Percentiles rank a stretch among this genome's conserved stretches.
Evolutionary conservation across 2,113 vertebrate genomes (phyloP).

Genomic region (Anarrhichthys ocellatus): DNA sequence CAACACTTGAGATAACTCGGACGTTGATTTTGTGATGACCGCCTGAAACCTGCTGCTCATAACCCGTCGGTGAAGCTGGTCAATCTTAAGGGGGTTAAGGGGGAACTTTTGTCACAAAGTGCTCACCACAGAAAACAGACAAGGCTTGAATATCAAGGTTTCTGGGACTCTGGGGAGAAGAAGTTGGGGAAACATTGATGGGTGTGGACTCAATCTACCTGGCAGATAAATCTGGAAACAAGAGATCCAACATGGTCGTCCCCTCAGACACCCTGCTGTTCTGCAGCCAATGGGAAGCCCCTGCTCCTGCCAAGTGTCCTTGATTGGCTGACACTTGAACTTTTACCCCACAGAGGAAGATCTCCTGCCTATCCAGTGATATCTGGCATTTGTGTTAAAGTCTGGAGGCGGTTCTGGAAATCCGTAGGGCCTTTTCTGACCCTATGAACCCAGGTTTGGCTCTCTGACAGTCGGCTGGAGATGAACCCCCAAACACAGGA

Average conservation of each 20-base stretch:
- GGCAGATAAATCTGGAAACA: not conserved
- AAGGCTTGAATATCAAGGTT: too few relatives aligned
- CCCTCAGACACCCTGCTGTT: too few relatives aligned
- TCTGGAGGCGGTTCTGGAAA: not conserved
- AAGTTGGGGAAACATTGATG: not conserved
- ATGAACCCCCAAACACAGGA: not conserved
- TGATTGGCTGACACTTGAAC: slow-evolving; percentile 24
- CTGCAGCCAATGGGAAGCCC: slow-evolving; percentile 7
- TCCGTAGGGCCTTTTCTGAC: not conserved
- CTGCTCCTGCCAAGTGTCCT: slow-evolving; percentile 43
- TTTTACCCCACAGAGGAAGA: not conserved
- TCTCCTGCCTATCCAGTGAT: not conserved
- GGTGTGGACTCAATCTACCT: not conserved
- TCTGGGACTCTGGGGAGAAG: too few relatives aligned
- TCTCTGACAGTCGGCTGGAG: too few relatives aligned
- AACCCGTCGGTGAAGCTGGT: not conserved
- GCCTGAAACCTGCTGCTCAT: not conserved
- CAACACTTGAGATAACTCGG: not conserved
- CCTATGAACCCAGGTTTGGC: not conserved
- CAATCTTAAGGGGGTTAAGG: not conserved
- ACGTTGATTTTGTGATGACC: not conserved
- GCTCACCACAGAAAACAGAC: too few relatives aligned
- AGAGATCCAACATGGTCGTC: not conserved
- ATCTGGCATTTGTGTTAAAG: not conserved
- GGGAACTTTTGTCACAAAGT: not conserved